phyloP scores from a whole-genome alignment of 1,140 invertebrate species.

The Eurosta solidaginis region DNA sequence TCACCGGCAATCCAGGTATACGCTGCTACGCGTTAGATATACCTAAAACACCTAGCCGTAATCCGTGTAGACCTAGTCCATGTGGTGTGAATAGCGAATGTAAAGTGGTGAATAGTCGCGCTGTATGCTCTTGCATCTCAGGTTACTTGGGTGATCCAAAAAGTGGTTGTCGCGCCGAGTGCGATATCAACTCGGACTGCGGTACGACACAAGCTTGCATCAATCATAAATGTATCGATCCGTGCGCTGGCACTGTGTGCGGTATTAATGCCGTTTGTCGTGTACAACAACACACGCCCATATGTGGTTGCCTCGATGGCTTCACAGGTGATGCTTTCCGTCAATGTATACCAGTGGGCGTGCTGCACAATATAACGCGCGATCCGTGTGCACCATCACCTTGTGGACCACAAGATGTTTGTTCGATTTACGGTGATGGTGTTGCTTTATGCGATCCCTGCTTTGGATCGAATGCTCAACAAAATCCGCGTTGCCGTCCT shows the following conservation, averaged over 20 bases:
- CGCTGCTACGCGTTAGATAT: conserved; percentile 67
- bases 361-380: conserved; percentile 64
- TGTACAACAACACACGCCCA: conserved; percentile 76
- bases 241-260: conserved; percentile 75
- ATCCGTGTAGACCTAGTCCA: conserved; percentile 73
- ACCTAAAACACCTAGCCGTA: conserved; percentile 62
- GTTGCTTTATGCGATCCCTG: conserved; percentile 82
- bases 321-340: conserved; percentile 80
- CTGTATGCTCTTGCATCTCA: conserved; percentile 77
- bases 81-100: conserved; percentile 83
- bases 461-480: conserved; percentile 67
- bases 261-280: conserved; percentile 76
- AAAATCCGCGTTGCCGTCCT: conserved; percentile 73
- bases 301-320: conserved; percentile 74
- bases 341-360: conserved; percentile 70
- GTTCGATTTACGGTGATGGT: conserved; percentile 70
- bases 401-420: conserved; percentile 77
- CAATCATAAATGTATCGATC: conserved; percentile 76
- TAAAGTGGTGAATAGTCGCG: conserved; percentile 68
- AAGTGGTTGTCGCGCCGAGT: conserved; percentile 76
- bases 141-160: conserved; percentile 76
- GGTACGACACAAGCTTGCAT: conserved; percentile 75
- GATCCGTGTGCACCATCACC: conserved; percentile 76
- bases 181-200: conserved; percentile 78
- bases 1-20: conserved; percentile 75